Percentiles rank a stretch among this genome's conserved stretches.
These are phyloP conservation scores for Acrocephalus arundinaceus DNA, from an alignment of 2,113 vertebrate species.

Conservation along the genomic window DNA sequence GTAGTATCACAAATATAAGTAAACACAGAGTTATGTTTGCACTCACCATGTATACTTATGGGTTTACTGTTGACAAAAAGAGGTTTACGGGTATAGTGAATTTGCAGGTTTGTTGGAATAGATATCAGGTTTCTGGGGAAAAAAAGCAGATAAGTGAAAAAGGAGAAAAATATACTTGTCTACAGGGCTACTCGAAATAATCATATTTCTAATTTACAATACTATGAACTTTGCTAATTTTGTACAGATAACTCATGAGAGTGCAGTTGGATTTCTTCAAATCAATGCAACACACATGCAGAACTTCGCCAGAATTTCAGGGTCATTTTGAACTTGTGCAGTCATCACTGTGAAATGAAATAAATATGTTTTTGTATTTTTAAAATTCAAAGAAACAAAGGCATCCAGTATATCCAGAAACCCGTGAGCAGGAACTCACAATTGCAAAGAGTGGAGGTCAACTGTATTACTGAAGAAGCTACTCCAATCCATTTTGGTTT, in stretches of 20 bases:
- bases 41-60: not conserved
- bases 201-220: not conserved
- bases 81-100: not conserved
- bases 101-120: not conserved
- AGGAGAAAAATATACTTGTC: not conserved
- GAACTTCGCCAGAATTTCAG: not conserved
- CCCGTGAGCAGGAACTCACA: not conserved
- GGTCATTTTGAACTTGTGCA: not conserved
- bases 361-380: not conserved
- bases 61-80: not conserved
- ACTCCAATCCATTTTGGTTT: not conserved
- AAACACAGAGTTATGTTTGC: not conserved
- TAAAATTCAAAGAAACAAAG: slow-evolving; percentile 12
- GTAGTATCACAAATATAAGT: not conserved
- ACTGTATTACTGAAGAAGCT: not conserved
- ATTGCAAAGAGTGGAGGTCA: not conserved
- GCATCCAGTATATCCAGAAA: not conserved
- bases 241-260: not conserved
- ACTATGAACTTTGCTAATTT: not conserved
- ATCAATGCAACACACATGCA: not conserved
- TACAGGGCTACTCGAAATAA: not conserved
- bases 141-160: not conserved
- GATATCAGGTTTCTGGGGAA: not conserved
- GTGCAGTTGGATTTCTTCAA: not conserved
- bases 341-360: not conserved